Percentiles rank a stretch among this genome's conserved stretches.
These are phyloP conservation scores for Malurus splendens DNA, from an alignment of 2,797 vertebrate genomes.

Conservation along the genomic window DNA sequence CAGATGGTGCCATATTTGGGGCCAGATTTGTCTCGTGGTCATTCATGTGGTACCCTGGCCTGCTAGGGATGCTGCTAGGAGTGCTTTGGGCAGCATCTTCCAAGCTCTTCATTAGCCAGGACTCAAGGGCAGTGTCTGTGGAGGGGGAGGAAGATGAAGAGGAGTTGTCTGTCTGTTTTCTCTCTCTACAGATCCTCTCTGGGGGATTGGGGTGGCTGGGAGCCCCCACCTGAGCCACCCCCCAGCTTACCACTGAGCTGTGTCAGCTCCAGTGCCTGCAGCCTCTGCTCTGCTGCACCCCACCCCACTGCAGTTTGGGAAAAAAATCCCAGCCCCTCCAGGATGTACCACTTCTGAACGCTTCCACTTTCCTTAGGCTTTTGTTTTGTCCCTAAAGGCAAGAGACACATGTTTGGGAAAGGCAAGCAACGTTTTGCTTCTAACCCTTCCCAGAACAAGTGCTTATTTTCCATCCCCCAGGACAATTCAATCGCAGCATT, in stretches of 20 bases:
- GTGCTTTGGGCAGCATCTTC: neutral
- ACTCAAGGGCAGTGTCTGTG: neutral
- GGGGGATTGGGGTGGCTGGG: accelerated
- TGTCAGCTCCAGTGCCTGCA: accelerated
- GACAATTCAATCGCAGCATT: neutral
- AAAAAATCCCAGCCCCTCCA: neutral
- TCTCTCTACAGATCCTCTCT: neutral
- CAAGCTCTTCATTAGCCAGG: neutral
- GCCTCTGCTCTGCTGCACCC: neutral
- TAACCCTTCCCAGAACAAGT: neutral
- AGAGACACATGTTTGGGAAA: neutral
- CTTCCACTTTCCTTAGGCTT: neutral
- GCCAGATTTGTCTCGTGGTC: neutral
- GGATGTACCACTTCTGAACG: neutral
- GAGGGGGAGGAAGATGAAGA: neutral
- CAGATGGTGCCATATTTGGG: neutral
- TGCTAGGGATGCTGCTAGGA: neutral
- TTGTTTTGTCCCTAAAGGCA: neutral
- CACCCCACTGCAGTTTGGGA: accelerated
- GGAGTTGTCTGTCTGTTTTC: neutral
- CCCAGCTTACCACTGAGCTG: neutral
- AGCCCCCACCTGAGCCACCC: accelerated
- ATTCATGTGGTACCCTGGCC: neutral
- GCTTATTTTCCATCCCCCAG: neutral
- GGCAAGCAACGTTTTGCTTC: neutral